These are phyloP conservation scores for Spodoptera picta DNA, from an alignment of 2,888 invertebrate species.

Conservation along the genomic window DNA sequence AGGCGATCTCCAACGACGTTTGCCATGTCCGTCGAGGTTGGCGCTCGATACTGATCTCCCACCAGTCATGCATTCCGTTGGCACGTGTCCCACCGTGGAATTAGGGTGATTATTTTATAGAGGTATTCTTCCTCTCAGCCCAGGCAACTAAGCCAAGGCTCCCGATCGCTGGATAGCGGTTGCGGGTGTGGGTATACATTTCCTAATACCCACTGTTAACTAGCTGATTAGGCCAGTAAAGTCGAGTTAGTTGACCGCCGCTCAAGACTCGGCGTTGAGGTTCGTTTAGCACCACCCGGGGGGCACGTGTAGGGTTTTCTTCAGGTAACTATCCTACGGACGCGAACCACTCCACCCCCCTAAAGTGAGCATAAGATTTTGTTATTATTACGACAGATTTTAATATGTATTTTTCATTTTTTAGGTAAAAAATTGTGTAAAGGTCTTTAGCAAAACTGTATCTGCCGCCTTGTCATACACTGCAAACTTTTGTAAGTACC, in stretches of 20 bases:
- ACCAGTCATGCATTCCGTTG: slow-evolving; percentile 40
- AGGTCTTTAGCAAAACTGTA: too few species aligned
- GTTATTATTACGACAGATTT: too few species aligned
- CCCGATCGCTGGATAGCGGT: slow-evolving; percentile 4
- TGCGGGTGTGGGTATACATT: slow-evolving; percentile 6
- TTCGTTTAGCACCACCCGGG: too few species aligned
- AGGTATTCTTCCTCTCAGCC: slow-evolving; percentile 33
- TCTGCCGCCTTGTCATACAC: too few species aligned
- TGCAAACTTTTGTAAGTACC: too few species aligned
- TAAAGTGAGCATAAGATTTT: too few species aligned
- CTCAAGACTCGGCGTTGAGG: slow-evolving; percentile 8
- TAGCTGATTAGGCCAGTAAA: too few species aligned
- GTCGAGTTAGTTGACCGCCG: not conserved
- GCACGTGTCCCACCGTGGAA: slow-evolving; percentile 40
- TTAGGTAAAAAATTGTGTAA: too few species aligned
- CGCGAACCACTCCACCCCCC: too few species aligned
- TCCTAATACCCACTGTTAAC: slow-evolving; percentile 1
- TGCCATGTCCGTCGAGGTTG: slow-evolving; percentile 38
- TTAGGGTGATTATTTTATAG: slow-evolving; percentile 42
- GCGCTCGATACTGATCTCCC: slow-evolving; percentile 29
- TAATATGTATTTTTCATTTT: too few species aligned
- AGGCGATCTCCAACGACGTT: slow-evolving; percentile 40
- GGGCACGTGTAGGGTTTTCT: too few species aligned
- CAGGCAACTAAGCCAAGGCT: slow-evolving; percentile 10
- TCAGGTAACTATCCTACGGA: too few species aligned